A percentile compares a stretch with the other conserved stretches of the same genome.
Conservation (phyloP, 2,888 invertebrate species). For the Cryptus viduatorius region DNA sequence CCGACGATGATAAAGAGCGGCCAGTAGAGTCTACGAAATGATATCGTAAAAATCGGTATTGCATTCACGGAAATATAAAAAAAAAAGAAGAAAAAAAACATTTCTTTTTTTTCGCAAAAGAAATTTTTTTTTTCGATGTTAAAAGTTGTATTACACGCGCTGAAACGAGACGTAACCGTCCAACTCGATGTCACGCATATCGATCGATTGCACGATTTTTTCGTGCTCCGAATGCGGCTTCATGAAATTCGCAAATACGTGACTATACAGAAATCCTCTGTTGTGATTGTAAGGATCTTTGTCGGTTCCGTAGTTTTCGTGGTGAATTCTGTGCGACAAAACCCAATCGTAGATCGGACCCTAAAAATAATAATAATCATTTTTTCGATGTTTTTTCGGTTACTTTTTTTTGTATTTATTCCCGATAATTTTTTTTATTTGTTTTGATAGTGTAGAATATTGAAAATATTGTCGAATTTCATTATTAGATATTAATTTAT, state of each 20-base stretch:
- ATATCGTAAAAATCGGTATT: background rate
- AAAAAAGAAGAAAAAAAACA: background rate
- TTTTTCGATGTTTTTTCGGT: background rate
- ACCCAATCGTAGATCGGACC: slow-evolving; percentile 95
- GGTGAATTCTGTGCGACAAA: slow-evolving; percentile 92
- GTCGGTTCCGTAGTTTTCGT: slow-evolving; percentile 91
- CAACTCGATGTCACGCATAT: slow-evolving; percentile 92
- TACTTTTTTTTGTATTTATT: background rate
- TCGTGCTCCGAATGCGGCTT: slow-evolving; percentile 89
- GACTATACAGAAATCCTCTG: slow-evolving; percentile 93
- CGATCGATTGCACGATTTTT: slow-evolving; percentile 88
- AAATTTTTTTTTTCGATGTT: background rate
- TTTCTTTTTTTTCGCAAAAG: background rate
- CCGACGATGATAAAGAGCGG: slow-evolving; percentile 88
- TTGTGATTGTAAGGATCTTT: slow-evolving; percentile 93
- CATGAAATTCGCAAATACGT: slow-evolving; percentile 90
- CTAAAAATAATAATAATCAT: slow-evolving; percentile 83
- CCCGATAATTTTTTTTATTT: background rate
- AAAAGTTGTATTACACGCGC: slow-evolving; percentile 80
- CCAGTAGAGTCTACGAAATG: slow-evolving; percentile 89
- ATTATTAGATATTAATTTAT: too few relatives aligned
- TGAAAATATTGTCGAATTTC: background rate
- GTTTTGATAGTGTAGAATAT: background rate
- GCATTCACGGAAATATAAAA: background rate
- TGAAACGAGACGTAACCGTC: slow-evolving; percentile 94